phyloP scores from a whole-genome alignment of 2,888 invertebrate species.

The Stratiomys singularior region DNA sequence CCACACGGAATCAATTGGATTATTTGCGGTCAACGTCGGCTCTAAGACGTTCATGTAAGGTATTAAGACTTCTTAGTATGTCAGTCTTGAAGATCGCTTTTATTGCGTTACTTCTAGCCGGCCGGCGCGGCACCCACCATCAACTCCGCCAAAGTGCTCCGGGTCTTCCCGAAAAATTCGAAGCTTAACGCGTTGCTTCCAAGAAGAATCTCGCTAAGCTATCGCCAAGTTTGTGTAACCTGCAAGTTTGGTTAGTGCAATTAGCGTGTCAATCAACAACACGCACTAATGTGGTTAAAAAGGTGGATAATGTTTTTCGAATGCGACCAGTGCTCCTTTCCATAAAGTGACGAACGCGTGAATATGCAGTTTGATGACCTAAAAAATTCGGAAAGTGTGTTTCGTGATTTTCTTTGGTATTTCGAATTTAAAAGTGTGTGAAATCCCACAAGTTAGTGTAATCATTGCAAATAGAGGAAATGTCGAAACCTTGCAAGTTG shows the following conservation, averaged over 20 bases:
- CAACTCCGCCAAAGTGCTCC: no score
- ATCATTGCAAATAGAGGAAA: no score
- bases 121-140: not conserved
- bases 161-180: no score
- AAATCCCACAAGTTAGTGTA: no score
- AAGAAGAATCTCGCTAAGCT: no score
- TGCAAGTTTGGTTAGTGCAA: not conserved
- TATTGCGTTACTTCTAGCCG: not conserved
- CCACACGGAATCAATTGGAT: constrained; percentile 16
- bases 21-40: constrained; percentile 21
- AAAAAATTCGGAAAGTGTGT: not conserved
- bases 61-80: not conserved
- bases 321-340: not conserved
- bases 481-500: no score
- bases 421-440: no score
- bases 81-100: constrained; percentile 31
- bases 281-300: constrained; percentile 8
- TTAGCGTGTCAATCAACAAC: constrained; percentile 1
- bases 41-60: not conserved
- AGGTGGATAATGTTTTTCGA: not conserved
- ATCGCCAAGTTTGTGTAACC: no score
- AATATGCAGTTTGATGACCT: not conserved
- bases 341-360: not conserved
- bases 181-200: no score
- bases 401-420: not conserved